Percentiles rank a stretch among this genome's conserved stretches.
These are phyloP conservation scores for Drosophila cognata DNA, from an alignment of 2,888 invertebrate species.

Conservation along the genomic window DNA sequence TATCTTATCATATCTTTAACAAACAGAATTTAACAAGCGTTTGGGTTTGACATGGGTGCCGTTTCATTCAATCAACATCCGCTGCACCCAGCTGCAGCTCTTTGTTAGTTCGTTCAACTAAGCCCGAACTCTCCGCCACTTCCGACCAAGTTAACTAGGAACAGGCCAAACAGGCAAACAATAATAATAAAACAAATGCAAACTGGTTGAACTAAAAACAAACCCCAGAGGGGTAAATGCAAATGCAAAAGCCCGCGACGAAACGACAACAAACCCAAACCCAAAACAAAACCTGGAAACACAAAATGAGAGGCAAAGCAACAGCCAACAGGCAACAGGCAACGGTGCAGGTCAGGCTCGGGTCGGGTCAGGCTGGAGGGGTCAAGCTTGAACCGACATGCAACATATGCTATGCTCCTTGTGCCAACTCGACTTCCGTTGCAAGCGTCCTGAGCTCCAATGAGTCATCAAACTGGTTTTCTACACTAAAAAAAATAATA, in stretches of 20 bases:
- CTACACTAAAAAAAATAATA: background rate
- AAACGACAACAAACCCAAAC: constrained; percentile 21
- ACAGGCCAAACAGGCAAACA: constrained; percentile 12
- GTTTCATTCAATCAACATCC: constrained; percentile 42
- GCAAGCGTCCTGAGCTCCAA: constrained; percentile 21
- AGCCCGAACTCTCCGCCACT: background rate
- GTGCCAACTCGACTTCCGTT: constrained; percentile 38
- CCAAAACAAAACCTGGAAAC: constrained; percentile 15
- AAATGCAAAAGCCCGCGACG: constrained; percentile 44
- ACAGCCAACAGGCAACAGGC: constrained; percentile 36
- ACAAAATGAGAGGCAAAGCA: constrained; percentile 14
- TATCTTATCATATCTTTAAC: constrained; percentile 57
- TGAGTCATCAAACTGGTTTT: constrained; percentile 46
- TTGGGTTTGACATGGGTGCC: constrained; percentile 4
- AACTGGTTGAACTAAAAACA: constrained; percentile 37
- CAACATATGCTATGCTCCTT: constrained; percentile 42
- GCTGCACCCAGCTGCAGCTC: constrained; percentile 41
- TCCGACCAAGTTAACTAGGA: constrained; percentile 20
- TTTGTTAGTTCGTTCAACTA: constrained; percentile 53
- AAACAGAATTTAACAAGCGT: constrained; percentile 30
- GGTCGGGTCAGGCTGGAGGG: constrained; percentile 24
- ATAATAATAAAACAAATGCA: constrained; percentile 30
- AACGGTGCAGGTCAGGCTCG: constrained; percentile 30
- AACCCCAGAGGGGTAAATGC: constrained; percentile 39
- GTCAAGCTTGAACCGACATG: constrained; percentile 43